Percentiles rank a stretch among this genome's conserved stretches.
phyloP scores from a whole-genome alignment of 1,140 invertebrate species.

The Sipha flava region DNA sequence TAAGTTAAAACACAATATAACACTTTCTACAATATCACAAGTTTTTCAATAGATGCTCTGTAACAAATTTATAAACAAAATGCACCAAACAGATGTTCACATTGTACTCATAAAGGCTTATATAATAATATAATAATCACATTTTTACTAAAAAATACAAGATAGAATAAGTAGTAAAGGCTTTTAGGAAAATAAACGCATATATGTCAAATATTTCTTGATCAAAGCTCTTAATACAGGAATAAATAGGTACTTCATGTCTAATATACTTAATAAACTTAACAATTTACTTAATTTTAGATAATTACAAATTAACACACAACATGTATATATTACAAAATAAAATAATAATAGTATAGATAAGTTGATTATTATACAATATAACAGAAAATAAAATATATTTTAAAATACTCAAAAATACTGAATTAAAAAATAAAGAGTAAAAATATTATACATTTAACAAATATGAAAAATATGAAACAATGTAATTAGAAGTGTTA shows the following conservation, averaged over 20 bases:
- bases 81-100: not conserved
- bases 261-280: not conserved
- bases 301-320: not conserved
- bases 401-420: not conserved
- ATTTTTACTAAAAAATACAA: not conserved
- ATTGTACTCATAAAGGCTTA: not conserved
- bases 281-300: not conserved
- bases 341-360: not conserved
- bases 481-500: not conserved
- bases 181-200: not conserved
- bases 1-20: not conserved
- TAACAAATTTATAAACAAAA: not conserved
- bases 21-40: not conserved
- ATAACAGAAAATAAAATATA: not conserved
- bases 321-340: not conserved
- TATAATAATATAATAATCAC: not conserved
- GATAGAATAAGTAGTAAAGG: not conserved
- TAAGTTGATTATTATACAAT: not conserved
- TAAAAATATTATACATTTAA: not conserved
- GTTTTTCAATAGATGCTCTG: not conserved
- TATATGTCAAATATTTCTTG: too few relatives aligned
- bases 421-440: not conserved
- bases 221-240: too few relatives aligned
- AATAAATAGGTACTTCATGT: too few relatives aligned
- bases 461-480: not conserved